These are phyloP conservation scores for Laticauda colubrina DNA, from an alignment of 2,113 vertebrate species.

Conservation along the genomic window DNA sequence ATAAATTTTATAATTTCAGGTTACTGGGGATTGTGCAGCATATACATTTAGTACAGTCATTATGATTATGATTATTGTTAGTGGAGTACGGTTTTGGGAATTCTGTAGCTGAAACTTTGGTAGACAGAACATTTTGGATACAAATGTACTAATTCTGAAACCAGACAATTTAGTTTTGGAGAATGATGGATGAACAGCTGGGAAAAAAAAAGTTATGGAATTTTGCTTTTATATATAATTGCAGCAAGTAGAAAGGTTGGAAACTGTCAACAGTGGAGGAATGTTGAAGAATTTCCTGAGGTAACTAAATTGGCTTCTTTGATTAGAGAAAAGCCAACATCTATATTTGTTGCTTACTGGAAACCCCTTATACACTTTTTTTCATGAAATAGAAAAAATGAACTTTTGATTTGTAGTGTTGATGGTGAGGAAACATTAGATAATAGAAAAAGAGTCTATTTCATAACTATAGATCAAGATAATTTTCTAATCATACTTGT, in stretches of 20 bases:
- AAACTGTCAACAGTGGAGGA: neutral
- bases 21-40: neutral
- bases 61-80: neutral
- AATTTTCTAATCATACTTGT: neutral
- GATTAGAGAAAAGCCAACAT: neutral
- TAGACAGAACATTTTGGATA: neutral
- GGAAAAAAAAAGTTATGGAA: neutral
- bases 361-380: neutral
- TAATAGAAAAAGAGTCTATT: neutral
- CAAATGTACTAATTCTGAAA: neutral
- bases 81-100: neutral
- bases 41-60: neutral
- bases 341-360: no score
- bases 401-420: neutral
- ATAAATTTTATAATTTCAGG: neutral
- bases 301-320: neutral
- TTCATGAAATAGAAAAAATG: neutral
- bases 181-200: neutral
- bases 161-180: neutral
- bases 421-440: neutral
- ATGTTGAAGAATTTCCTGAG: neutral
- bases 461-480: neutral
- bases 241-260: neutral
- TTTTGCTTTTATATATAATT: neutral
- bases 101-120: neutral